Conservation (phyloP, 2,113 vertebrate species). For the Anguilla japonica region DNA sequence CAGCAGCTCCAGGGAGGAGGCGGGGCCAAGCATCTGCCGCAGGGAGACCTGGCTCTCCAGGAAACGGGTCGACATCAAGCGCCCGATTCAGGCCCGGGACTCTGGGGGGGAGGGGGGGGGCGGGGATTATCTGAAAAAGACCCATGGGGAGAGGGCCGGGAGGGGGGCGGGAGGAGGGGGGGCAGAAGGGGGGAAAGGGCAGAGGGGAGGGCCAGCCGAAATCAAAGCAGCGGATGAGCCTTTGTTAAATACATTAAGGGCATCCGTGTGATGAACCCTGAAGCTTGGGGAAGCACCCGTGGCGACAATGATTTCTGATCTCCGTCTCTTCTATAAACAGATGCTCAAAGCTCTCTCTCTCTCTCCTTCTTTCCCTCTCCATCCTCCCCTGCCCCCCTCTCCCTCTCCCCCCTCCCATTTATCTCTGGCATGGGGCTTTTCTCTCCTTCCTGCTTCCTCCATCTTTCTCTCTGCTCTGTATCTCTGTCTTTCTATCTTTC, state of each 20-base stretch:
- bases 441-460: neutral
- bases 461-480: neutral
- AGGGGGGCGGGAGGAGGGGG: neutral
- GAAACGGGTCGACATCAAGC: no score
- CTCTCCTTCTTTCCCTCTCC: neutral
- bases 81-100: neutral
- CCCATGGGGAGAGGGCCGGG: neutral
- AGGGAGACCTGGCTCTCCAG: no score
- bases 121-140: no score
- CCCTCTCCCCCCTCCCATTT: neutral
- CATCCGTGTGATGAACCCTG: neutral
- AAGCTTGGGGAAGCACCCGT: neutral
- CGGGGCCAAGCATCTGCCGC: neutral
- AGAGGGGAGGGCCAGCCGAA: neutral
- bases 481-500: neutral
- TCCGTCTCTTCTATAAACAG: neutral
- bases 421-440: neutral
- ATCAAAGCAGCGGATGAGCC: neutral
- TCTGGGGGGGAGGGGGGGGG: neutral
- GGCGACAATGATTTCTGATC: neutral
- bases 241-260: conserved; percentile 2
- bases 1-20: neutral
- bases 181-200: no score
- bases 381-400: neutral
- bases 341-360: neutral